phyloP scores from a whole-genome alignment of 2,888 invertebrate species.

The Reticulitermes lucifugus region DNA sequence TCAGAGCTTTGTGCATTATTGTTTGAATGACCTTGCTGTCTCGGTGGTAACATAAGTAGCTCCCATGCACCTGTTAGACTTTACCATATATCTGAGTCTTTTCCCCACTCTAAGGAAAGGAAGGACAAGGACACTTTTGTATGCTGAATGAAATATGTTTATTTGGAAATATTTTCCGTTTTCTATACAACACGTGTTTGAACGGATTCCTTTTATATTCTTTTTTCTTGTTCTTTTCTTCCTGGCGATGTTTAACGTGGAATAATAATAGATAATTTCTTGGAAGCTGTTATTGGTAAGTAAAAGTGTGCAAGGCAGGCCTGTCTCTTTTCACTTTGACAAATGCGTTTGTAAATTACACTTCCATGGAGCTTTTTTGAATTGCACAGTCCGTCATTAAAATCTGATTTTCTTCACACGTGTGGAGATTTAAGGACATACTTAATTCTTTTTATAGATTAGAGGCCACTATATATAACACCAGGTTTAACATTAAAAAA shows the following conservation, averaged over 20 bases:
- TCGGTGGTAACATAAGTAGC: neutral
- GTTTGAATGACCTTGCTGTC: slow-evolving; percentile 15
- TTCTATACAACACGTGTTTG: neutral
- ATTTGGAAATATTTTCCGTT: neutral
- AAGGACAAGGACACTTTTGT: neutral
- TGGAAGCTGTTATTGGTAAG: neutral
- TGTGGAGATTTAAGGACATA: too few species aligned
- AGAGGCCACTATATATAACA: too few species aligned
- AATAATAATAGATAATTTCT: neutral
- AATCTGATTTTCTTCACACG: too few species aligned
- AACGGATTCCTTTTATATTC: neutral
- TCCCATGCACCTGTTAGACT: slow-evolving; percentile 20
- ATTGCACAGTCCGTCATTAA: too few species aligned
- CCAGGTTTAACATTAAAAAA: too few species aligned
- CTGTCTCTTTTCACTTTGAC: too few species aligned
- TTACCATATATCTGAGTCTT: neutral
- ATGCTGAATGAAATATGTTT: slow-evolving; percentile 3
- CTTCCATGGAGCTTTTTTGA: too few species aligned
- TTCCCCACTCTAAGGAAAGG: neutral
- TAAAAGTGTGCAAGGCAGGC: too few species aligned
- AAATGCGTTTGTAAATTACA: too few species aligned
- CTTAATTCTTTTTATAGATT: too few species aligned
- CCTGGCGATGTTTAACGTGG: neutral
- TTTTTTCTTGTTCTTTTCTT: neutral
- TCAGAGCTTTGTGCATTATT: slow-evolving; percentile 8